These are phyloP conservation scores for Psix sp. DNA, from an alignment of 1,140 invertebrate genomes.

Conservation along the genomic window DNA sequence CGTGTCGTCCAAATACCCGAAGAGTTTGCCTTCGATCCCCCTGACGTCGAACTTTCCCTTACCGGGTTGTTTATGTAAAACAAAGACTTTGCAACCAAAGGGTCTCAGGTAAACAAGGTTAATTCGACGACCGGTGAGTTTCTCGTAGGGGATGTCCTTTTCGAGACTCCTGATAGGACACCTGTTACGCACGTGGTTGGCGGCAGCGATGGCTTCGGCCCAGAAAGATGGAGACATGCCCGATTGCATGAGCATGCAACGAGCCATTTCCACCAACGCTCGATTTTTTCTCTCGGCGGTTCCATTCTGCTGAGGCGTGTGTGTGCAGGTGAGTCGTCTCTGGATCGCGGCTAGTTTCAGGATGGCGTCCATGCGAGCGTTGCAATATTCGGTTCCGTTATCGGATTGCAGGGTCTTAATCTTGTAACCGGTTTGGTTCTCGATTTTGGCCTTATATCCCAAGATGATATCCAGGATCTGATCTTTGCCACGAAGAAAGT, in stretches of 20 bases:
- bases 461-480: conserved; percentile 1
- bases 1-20: conserved; percentile 22
- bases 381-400: neutral
- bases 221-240: conserved; percentile 5
- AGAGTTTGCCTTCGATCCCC: conserved; percentile 13
- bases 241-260: conserved; percentile 2
- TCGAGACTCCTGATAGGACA: conserved; percentile 1
- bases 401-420: neutral
- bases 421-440: conserved; percentile 4
- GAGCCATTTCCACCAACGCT: neutral
- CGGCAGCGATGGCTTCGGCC: conserved; percentile 4
- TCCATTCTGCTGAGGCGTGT: conserved; percentile 1
- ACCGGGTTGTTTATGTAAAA: conserved; percentile 11
- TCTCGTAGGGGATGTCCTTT: neutral
- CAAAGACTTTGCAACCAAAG: conserved; percentile 7
- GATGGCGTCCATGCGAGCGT: neutral
- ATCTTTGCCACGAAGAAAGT: conserved; percentile 6
- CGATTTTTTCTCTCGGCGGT: neutral
- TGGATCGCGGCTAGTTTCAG: neutral
- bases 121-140: neutral
- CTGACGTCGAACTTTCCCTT: conserved; percentile 28
- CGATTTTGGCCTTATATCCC: conserved; percentile 12
- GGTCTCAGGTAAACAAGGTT: conserved; percentile 3
- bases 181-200: neutral
- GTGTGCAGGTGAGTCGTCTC: conserved; percentile 1